Percentiles rank a stretch among this genome's conserved stretches.
Evolutionary conservation across 2,888 invertebrate species (phyloP).

Genomic region (Sphinx pinastri): DNA sequence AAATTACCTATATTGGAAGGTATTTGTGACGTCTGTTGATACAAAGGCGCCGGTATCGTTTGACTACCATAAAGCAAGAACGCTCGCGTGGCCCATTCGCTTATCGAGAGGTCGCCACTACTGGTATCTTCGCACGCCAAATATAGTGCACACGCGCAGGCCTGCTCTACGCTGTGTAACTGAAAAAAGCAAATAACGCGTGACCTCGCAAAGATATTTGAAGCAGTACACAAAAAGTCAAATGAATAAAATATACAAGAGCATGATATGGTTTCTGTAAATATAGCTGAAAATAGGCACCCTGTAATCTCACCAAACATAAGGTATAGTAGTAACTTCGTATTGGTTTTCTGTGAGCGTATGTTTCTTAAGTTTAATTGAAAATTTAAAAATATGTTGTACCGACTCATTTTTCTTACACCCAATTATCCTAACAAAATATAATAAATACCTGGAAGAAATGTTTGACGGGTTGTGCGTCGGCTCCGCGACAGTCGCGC

Average conservation of each 20-base stretch:
- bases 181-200: conserved; percentile 37
- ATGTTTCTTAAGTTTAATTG: too few species aligned
- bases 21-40: conserved; percentile 61
- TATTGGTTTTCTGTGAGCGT: too few species aligned
- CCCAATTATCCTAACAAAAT: too few species aligned
- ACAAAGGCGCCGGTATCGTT: conserved; percentile 64
- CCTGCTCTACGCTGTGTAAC: conserved; percentile 91
- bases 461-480: conserved; percentile 91
- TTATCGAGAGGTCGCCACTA: conserved; percentile 83
- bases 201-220: too few species aligned
- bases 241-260: too few species aligned
- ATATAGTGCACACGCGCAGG: conserved; percentile 94
- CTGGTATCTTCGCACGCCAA: conserved; percentile 89
- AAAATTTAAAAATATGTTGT: too few species aligned
- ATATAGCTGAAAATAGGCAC: too few species aligned
- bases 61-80: conserved; percentile 97
- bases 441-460: conserved; percentile 88
- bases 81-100: conserved; percentile 95
- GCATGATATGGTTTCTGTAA: too few species aligned
- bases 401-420: too few species aligned
- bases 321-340: too few species aligned
- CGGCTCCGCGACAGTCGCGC: conserved; percentile 92
- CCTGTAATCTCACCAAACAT: too few species aligned
- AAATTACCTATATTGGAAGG: conserved; percentile 59
- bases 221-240: too few species aligned